Evolutionary conservation across 1,140 invertebrate genomes (phyloP), one percentile per base, ranked within the genome.

Genomic region (Plutomurus gul): DNA sequence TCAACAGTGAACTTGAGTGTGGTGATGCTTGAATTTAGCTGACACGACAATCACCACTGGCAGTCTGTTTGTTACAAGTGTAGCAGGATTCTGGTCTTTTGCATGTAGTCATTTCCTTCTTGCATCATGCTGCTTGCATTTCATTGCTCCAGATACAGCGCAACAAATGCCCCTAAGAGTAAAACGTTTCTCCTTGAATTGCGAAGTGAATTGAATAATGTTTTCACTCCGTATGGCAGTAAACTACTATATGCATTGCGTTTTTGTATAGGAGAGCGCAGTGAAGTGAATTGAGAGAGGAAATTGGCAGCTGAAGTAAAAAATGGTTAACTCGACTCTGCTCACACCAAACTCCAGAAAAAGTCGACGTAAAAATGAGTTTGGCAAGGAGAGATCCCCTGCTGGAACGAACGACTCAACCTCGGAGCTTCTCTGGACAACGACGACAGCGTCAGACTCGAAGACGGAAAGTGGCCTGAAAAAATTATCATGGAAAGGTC

Each of bases 301-400:
- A 65, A 65, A 65, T 65, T 65, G 56, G 27, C 27, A 65, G 56
- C 56, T 65, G 56, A 65, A 25, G 56, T 36, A 65, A 65, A 65
- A 60, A 65, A 65, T 65, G 56, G 56, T 65, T n/a, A 65, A 65
- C 30, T 65, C 56, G n/a, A 65, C 56, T 65, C n/a, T 65, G 13
- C 56, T 65, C 56, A 65, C 56, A 65, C 56, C 56, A 30, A 65
- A 27, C 11, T 36, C 56, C 13, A 11, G 56, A 27, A 65, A 65
- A 18, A 18, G 5, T n/a, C 27, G 56, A n/a, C 11, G 56, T n/a
- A 65, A 65, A 65, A 65, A 65, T n/a, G 46, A 49, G 18, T 20
- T 49, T 30, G 56, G 56, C 13, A 65, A 65, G 36, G 56, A 27
- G 27, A 25, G 56, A 27, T 65, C 56, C 27, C 56, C 30, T 33